phyloP scores from a whole-genome alignment of 2,113 vertebrate species.

The Suricata suricatta region DNA sequence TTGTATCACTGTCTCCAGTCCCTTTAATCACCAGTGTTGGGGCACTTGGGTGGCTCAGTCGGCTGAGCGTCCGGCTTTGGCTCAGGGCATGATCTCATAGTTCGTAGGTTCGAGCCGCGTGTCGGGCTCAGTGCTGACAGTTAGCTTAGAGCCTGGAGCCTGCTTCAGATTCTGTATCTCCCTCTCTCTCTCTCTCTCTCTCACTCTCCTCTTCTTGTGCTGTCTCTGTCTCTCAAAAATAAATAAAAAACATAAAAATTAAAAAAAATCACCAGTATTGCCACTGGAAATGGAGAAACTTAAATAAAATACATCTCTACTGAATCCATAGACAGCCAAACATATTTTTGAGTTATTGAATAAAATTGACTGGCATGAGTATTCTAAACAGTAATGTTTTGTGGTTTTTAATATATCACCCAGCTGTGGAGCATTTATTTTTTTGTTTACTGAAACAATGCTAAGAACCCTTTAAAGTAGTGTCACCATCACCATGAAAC shows the following conservation, averaged over 20 bases:
- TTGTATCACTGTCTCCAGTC: not conserved
- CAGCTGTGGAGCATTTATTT: not conserved
- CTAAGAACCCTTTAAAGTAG: not conserved
- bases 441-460: not conserved
- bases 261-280: not conserved
- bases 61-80: no score
- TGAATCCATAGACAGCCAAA: not conserved
- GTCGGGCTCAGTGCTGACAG: no score
- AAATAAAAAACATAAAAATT: no score
- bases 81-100: no score
- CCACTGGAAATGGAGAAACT: not conserved
- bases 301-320: constrained; percentile 14
- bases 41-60: no score
- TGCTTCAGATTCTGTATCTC: no score
- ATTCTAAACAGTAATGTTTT: constrained; percentile 12
- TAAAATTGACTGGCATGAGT: constrained; percentile 16
- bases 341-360: not conserved
- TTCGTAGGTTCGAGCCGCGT: no score
- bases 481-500: not conserved
- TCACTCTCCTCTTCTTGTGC: no score
- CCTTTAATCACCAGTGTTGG: not conserved
- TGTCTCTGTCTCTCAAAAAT: no score
- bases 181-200: no score
- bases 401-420: not conserved
- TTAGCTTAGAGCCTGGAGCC: no score